These are phyloP conservation scores for Zootermopsis nevadensis DNA, from an alignment of 2,888 invertebrate species.

Conservation along the genomic window DNA sequence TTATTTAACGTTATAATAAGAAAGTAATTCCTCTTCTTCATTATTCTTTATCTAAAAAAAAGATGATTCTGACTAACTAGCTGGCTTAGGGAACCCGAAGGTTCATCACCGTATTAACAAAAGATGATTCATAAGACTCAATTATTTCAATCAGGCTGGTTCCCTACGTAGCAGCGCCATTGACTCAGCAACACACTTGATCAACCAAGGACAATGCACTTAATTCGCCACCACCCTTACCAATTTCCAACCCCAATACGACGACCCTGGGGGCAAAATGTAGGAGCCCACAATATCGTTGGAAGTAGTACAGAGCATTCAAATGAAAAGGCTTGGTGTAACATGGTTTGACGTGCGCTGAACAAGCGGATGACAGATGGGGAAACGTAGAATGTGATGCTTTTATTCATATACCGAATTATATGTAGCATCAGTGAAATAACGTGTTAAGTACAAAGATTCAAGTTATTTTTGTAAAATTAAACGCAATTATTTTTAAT, in stretches of 20 bases:
- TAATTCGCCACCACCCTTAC: conserved; percentile 41
- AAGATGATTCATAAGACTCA: conserved; percentile 7
- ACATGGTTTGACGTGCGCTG: conserved; percentile 33
- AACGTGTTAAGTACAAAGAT: background rate
- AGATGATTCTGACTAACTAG: too few species aligned
- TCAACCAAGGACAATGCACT: conserved; percentile 36
- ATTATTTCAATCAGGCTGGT: conserved; percentile 7
- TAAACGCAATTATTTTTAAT: too few species aligned
- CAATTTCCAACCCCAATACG: conserved; percentile 36
- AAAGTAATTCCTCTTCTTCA: too few species aligned
- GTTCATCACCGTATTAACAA: too few species aligned
- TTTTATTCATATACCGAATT: conserved; percentile 16
- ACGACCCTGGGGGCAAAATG: conserved; percentile 23
- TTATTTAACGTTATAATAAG: too few species aligned
- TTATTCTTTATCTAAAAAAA: too few species aligned
- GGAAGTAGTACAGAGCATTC: conserved; percentile 3
- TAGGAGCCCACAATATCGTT: background rate
- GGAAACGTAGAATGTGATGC: conserved; percentile 19
- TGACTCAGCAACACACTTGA: conserved; percentile 35
- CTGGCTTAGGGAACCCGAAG: too few species aligned
- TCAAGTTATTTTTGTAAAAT: too few species aligned
- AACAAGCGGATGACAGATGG: conserved; percentile 37
- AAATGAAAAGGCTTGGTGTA: conserved; percentile 24
- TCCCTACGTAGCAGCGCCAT: background rate
- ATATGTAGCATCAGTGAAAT: conserved; percentile 5